Base-by-base conservation (phyloP, 1,140 invertebrate species). In the Drosophila kohkoa region DNA sequence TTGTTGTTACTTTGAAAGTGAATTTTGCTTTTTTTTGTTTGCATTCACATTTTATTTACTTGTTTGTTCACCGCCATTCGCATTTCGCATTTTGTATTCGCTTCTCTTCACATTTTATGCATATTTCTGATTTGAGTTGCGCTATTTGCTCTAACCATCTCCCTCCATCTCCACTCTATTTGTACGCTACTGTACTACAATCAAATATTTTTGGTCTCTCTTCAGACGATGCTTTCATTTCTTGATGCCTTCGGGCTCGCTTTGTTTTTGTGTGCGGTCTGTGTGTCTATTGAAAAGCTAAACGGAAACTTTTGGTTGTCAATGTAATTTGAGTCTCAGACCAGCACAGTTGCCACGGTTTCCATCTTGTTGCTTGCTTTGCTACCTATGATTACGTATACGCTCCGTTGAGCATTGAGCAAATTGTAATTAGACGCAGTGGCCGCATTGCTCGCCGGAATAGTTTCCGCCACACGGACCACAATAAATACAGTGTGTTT, bases 351-450 rank as follows among this genome's bases (percentile, higher is more conserved):
- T 28, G 62, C 38, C 30, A 51, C 35, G 16, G 35, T 5, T 41
- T 57, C 35, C 54, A 49, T 65, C 59, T 62, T 43, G 57, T 25
- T 25, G 20, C 20, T 25, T 43, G 66, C 38, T 35, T 35, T 72
- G 30, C 15, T 71, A 79, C 64, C 55, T 73, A 68, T 71, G 75
- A 86, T 86, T 85, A 65, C 83, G 83, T 51, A 74, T 82, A 87
- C 83, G 83, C 82, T 28, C 72, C 67, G 82, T 82, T 82, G 80
- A 59, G 25, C 80, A 75, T 67, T 77, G 57, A 57, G 73, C 80
- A 79, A 79, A 79, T 80, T 66, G 80, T 83, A 87, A 87, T 87
- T 88, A 87, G 77, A 88, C 58, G 51, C 73, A 77, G 46, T 65
- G 73, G 67, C 81, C 81, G 67, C 54, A 81, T 38, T 68, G 55